Conservation (phyloP, 2,888 invertebrate species). For the Dyspetes luteomarginatus region DNA sequence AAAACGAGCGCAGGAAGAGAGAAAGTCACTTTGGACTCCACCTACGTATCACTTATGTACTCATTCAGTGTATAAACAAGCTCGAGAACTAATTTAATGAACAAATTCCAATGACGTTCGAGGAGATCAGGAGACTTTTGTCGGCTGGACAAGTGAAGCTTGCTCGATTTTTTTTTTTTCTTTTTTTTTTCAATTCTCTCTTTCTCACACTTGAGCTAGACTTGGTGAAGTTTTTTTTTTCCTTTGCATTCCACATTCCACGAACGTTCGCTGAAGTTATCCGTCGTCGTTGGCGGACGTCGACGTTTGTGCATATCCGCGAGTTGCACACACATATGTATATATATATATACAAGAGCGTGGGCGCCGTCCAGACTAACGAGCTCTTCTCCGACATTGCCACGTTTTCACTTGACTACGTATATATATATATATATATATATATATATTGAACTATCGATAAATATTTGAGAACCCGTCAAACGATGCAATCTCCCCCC, state of each 20-base stretch:
- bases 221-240: background rate
- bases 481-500: slow-evolving; percentile 49
- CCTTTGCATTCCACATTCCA: slow-evolving; percentile 10
- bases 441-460: slow-evolving; percentile 28
- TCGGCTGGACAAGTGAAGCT: slow-evolving; percentile 12
- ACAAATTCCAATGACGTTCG: slow-evolving; percentile 38
- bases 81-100: slow-evolving; percentile 38
- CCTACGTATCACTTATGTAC: background rate
- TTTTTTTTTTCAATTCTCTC: slow-evolving; percentile 8
- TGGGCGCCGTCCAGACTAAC: slow-evolving; percentile 32
- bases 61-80: background rate
- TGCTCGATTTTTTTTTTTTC: slow-evolving; percentile 35
- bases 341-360: background rate
- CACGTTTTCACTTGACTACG: slow-evolving; percentile 9
- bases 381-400: slow-evolving; percentile 31
- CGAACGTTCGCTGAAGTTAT: slow-evolving; percentile 29
- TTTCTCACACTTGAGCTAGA: background rate
- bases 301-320: background rate
- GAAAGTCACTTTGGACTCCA: slow-evolving; percentile 35
- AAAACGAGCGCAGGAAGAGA: slow-evolving; percentile 26
- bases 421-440: slow-evolving; percentile 7
- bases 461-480: slow-evolving; percentile 66
- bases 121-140: slow-evolving; percentile 1
- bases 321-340: slow-evolving; percentile 1
- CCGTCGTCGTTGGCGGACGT: slow-evolving; percentile 1